A percentile compares a stretch with the other conserved stretches of the same genome.
Evolutionary conservation across 2,797 vertebrate genomes (phyloP).

Genomic region (Pseudochirops cupreus): DNA sequence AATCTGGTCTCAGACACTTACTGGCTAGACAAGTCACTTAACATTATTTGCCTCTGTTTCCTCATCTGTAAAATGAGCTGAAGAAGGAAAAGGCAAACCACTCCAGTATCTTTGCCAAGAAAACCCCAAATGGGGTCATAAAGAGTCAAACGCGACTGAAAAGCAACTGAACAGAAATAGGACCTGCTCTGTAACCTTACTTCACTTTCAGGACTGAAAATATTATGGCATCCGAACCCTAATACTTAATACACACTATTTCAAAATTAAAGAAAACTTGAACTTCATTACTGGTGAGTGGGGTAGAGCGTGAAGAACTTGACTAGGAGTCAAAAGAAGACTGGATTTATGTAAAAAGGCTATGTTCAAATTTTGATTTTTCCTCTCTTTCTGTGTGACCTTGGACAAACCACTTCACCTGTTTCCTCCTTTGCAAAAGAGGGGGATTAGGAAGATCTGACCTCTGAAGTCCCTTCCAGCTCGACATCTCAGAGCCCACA

Average conservation of each 20-base stretch:
- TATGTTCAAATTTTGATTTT: background rate
- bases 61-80: background rate
- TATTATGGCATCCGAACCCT: background rate
- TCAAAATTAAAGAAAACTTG: background rate
- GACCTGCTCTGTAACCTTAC: background rate
- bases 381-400: background rate
- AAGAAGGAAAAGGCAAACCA: background rate
- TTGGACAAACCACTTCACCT: background rate
- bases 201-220: background rate
- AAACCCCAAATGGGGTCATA: background rate
- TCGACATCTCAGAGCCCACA: background rate
- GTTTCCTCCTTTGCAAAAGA: constrained; percentile 40
- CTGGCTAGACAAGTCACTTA: background rate
- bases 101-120: background rate
- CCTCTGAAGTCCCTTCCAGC: background rate
- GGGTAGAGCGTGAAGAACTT: background rate
- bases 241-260: background rate
- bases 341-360: background rate
- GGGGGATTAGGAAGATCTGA: background rate
- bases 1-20: background rate
- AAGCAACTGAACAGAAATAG: background rate
- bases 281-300: background rate
- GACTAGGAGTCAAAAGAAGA: background rate
- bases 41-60: too few species aligned
- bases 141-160: background rate